Evolutionary conservation across 2,113 vertebrate species (phyloP), one percentile per base, ranked within the genome.

Genomic region (Azemiops feae): DNA sequence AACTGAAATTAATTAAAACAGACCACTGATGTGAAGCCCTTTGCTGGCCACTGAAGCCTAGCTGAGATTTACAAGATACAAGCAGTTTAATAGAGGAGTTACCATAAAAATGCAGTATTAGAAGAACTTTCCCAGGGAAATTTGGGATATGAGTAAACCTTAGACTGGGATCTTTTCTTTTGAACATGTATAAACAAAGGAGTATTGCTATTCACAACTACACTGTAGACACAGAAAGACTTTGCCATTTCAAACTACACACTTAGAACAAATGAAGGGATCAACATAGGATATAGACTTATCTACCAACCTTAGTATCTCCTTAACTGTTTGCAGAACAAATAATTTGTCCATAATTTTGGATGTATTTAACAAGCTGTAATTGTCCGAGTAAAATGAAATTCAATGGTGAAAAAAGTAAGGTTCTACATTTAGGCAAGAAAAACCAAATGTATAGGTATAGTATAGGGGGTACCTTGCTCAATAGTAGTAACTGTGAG

Each of bases 1-100:
- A 55, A 23, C 43, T 85, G 52, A 93, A 85, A 92, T 89, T 89
- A 92, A 92, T 92, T 92, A 88, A 88, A 93, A 93, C 22, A 52
- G 69, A 45, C 30, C 20, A 52, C 20, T 60, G 69, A 45, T 55
- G 43, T 39, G 43, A 85, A 27, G 53, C 54, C 39, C 16, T 52
- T 89, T 89, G 50, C 52, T 85, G 27, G 69, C 54, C 53, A 88
- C 20, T 27, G 14, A 92, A 88, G 30, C 20, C 57, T 22, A 81
- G 18, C 45, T 92, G 92, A 11, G 39, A 54, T 57, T 89, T 89
- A 85, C 52, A 52, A n/a, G 4, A 58, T 20, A 34, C 34, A 57
- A 39, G 14, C 55, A 88, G 74, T 39, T 85, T 85, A 91, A 55
- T 58, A 85, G 16, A 69, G 18, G 69, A 1, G 34, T 81, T 81